phyloP scores from a whole-genome alignment of 2,797 vertebrate genomes.

The Phrynocephalus guinanensis region DNA sequence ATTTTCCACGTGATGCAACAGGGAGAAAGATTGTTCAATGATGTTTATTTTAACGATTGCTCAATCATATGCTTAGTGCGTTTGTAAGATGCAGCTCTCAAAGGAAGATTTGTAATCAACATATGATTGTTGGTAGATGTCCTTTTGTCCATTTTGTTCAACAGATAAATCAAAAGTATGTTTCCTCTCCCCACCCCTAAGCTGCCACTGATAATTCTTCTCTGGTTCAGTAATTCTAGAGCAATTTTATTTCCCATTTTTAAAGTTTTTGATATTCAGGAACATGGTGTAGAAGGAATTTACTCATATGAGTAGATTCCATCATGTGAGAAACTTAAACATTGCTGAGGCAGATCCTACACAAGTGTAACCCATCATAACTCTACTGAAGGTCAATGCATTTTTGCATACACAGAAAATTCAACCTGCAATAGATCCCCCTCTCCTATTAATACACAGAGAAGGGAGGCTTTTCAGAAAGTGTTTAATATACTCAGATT shows the following conservation, averaged over 20 bases:
- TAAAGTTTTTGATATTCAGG: constrained; percentile 34
- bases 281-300: neutral
- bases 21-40: neutral
- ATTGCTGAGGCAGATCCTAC: neutral
- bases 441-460: constrained; percentile 46
- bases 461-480: constrained; percentile 53
- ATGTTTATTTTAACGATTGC: neutral
- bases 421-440: constrained; percentile 34
- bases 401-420: constrained; percentile 50
- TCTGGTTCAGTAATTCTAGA: constrained; percentile 49
- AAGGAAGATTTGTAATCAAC: constrained; percentile 17
- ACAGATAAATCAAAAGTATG: constrained; percentile 53
- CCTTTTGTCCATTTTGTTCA: constrained; percentile 20
- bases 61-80: neutral
- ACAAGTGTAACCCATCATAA: constrained; percentile 6
- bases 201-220: constrained; percentile 42
- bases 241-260: constrained; percentile 25
- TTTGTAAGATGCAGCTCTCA: neutral
- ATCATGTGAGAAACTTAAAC: constrained; percentile 32
- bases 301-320: constrained; percentile 25
- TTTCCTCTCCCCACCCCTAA: neutral
- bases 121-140: neutral
- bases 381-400: constrained; percentile 29
- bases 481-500: constrained; percentile 68
- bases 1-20: neutral